These are phyloP conservation scores for Sebastes hubbsi DNA, from an alignment of 2,797 vertebrate species.

Conservation along the genomic window DNA sequence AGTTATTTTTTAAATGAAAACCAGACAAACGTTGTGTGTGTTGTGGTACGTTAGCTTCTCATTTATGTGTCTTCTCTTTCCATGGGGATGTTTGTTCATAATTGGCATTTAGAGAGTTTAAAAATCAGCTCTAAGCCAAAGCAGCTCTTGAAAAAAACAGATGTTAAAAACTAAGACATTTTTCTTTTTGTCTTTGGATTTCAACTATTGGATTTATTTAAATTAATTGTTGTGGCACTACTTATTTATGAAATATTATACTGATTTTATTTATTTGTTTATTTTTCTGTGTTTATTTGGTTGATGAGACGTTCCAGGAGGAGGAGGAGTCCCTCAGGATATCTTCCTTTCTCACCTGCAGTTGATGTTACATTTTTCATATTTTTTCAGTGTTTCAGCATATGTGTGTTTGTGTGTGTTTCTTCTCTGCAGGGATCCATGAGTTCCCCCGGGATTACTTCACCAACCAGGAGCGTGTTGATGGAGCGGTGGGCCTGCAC, in stretches of 20 bases:
- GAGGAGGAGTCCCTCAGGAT: neutral
- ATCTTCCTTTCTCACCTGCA: neutral
- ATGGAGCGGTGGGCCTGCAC: slow-evolving; percentile 92
- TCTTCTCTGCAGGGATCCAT: slow-evolving; percentile 86
- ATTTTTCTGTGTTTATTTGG: neutral
- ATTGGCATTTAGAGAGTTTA: neutral
- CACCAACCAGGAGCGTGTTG: slow-evolving; percentile 88
- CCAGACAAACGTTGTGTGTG: neutral
- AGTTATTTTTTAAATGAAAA: neutral
- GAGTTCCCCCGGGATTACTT: slow-evolving; percentile 96
- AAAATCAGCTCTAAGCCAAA: neutral
- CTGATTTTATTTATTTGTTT: neutral
- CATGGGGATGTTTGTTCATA: neutral
- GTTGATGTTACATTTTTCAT: neutral
- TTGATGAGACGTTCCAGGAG: neutral
- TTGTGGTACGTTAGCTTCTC: neutral
- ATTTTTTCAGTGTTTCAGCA: neutral
- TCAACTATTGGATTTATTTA: neutral
- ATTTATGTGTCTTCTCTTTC: neutral
- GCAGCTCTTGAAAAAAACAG: neutral
- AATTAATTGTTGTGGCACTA: neutral
- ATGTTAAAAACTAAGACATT: neutral
- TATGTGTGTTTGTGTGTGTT: neutral
- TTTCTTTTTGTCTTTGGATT: neutral
- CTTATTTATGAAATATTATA: neutral